Conservation (phyloP, 2,797 vertebrate species). For the Notamacropus eugenii region DNA sequence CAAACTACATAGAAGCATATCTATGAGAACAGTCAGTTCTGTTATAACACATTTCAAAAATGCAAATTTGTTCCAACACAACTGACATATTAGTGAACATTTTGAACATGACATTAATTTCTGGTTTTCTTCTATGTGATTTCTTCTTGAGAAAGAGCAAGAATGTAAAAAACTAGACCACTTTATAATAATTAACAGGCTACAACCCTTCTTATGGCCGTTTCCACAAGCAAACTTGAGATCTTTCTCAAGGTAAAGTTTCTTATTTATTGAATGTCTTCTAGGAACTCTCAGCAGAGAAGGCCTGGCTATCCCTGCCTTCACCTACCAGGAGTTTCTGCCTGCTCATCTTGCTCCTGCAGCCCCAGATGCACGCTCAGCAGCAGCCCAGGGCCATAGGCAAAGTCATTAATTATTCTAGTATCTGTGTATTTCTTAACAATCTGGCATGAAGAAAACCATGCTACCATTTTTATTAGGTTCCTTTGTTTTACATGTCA, state of each 20-base stretch:
- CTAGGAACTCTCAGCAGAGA: neutral
- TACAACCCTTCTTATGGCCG: neutral
- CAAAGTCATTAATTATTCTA: neutral
- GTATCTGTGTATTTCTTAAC: neutral
- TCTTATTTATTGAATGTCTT: neutral
- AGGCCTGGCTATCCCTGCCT: neutral
- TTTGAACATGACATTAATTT: neutral
- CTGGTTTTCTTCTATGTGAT: neutral
- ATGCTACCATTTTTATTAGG: neutral
- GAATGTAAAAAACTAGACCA: neutral
- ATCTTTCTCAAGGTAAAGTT: neutral
- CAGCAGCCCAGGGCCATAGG: neutral
- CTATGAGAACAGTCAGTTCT: neutral
- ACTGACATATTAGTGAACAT: neutral
- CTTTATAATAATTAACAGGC: neutral
- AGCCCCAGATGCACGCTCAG: neutral
- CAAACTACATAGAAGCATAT: neutral
- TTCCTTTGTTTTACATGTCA: neutral
- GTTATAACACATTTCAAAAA: neutral
- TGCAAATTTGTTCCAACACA: neutral
- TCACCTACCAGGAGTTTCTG: neutral
- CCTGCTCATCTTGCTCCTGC: neutral
- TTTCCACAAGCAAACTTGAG: neutral
- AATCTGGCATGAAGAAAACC: neutral
- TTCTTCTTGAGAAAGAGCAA: neutral